These are phyloP conservation scores for Chiridota heheva DNA, from an alignment of 35 echinoderm and acorn worm genomes.

Conservation along the genomic window DNA sequence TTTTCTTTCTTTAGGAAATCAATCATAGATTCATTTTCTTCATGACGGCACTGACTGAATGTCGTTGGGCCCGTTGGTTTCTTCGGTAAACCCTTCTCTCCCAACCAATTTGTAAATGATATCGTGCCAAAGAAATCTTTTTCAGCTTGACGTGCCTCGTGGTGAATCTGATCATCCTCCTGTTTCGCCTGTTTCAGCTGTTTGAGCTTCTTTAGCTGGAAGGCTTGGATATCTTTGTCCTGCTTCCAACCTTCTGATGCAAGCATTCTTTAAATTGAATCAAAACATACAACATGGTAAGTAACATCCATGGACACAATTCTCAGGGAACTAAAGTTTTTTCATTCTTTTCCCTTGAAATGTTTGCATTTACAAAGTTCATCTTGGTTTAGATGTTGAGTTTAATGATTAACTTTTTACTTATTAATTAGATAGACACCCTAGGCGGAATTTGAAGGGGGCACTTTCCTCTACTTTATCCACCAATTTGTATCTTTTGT, in stretches of 20 bases:
- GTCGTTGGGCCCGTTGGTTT: constrained; percentile 36
- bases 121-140: constrained; percentile 59
- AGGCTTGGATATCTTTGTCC: constrained; percentile 68
- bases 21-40: no score
- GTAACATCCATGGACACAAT: no score
- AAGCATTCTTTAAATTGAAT: constrained; percentile 57
- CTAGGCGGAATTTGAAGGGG: no score
- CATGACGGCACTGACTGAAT: not conserved
- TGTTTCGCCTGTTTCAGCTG: constrained; percentile 66
- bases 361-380: no score
- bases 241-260: constrained; percentile 86
- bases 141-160: constrained; percentile 62
- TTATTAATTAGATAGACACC: no score
- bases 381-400: no score
- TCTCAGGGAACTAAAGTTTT: no score
- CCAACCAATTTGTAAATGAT: constrained; percentile 85
- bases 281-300: not conserved
- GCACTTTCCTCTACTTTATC: no score
- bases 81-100: constrained; percentile 50
- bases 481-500: no score
- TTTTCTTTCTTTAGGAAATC: not conserved
- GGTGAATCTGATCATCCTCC: constrained; percentile 40
- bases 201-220: constrained; percentile 61
- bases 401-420: no score
- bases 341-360: no score